Base-by-base conservation (phyloP, 2,888 invertebrate species). In the Drosophila sordidapex region DNA sequence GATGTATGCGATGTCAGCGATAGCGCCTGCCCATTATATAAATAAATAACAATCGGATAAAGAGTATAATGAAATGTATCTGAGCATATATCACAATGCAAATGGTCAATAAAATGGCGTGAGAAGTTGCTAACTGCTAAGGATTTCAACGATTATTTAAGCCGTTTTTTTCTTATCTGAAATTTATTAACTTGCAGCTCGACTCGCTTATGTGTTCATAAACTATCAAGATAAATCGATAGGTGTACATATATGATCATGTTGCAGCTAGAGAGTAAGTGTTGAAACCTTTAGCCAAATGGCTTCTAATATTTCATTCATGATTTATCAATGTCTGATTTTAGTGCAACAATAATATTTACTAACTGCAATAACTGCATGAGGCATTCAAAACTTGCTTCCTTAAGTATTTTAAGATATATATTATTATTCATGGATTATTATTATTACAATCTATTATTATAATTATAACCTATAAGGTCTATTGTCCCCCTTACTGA, bases 41-140 rank as follows among this genome's bases (percentile, higher is more conserved):
- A 62, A 74, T 66, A 70, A 70, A 79, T 60, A 76, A 51, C 76
- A 79, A 77, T 79, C 76, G 51, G 76, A 79, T 79, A 77, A 60
- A 52, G 13, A 75, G 43, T 33, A 64, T 75, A 79, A 56, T 65
- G 61, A 69, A 62, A 49, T 60, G 43, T 51, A 67, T 76, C 63
- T 18, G 13, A 46, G 35, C 68, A 48, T 79, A 74, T 65, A 79
- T 79, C 51, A 68, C 46, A 43, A 48, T 29, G 31, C 40, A 40
- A 54, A 58, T 29, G 66, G 61, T 31, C 66, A 46, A 31, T 60
- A 60, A 60, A 62, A 49, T 29, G n/a, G 51, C 49, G 56, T 56
- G 76, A n/a, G 27, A 76, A 68, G 33, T 54, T 64, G 49, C 59
- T 29, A 51, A 77, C 51, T 54, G 18, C 33, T 35, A 53, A 48